Evolutionary conservation across 2,888 invertebrate genomes (phyloP), one percentile per base, ranked within the genome.

Genomic region (Maniola hyperantus): DNA sequence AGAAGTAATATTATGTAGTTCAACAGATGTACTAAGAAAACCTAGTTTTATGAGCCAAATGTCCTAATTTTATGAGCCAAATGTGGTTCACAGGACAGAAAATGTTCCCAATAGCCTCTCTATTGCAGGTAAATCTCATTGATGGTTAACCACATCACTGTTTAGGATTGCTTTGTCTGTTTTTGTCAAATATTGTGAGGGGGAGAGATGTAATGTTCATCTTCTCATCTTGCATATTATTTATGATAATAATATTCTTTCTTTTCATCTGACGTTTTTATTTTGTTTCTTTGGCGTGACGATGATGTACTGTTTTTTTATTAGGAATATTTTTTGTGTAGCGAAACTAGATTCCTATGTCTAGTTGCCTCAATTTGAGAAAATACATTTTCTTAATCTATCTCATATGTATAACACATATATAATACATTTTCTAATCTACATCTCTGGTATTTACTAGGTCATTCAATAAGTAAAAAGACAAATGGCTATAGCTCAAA

Each of bases 221-320:
- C 39, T 18, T 20, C 13, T 57, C 57, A 34, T 57, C 39, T 18
- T 20, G 57, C 57, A 42, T 42, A 42, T 57, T 20, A 57, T n/a
- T n/a, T n/a, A n/a, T n/a, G n/a, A n/a, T 57, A 55, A 55, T 18
- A 57, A 26, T 57, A 57, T 57, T 48, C 34, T 57, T 57, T 42
- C 57, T 42, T 42, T 39, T 42, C 42, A 57, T 39, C 42, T 57
- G 57, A 57, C 57, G 20, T 57, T 57, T 57, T 57, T 57, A 42
- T 57, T 39, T 57, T 55, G 20, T 39, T 42, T 20, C 42, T 39
- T 20, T 57, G 13, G 18, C 42, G 20, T 42, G 39, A 57, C 42
- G 20, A 57, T 57, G 20, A 57, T 57, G 20, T 18, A 13, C 39
- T 18, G 20, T 39, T 57, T 18, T 6, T 11, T 13, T 42, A 5